Evolutionary conservation across 37 sponge, comb jelly and placozoan species (phyloP).

Genomic region (Crambe crambe): DNA sequence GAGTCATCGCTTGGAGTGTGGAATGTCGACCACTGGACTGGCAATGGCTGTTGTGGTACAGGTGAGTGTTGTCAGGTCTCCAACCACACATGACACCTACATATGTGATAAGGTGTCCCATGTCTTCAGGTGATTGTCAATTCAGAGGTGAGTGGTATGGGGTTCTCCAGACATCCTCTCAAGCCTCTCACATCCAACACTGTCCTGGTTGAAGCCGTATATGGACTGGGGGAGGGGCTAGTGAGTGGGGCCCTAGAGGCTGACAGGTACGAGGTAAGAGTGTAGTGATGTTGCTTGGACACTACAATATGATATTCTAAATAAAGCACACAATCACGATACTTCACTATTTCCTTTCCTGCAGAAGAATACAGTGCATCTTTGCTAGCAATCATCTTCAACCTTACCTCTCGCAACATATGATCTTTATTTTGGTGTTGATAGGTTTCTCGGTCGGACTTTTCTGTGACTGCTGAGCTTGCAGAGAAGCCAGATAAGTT

Average conservation of each 20-base stretch:
- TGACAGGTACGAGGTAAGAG: constrained; percentile 83
- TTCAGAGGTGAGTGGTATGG: constrained; percentile 81
- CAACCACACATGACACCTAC: too few relatives aligned
- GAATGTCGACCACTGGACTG: constrained; percentile 43
- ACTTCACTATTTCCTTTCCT: too few relatives aligned
- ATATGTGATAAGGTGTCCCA: too few relatives aligned
- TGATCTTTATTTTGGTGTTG: too few relatives aligned
- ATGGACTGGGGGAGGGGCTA: constrained; percentile 88
- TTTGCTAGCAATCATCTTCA: not conserved
- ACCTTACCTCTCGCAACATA: too few relatives aligned
- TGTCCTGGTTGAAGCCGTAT: constrained; percentile 82
- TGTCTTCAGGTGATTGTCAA: too few relatives aligned
- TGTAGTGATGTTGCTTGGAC: too few relatives aligned
- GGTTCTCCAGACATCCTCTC: constrained; percentile 87
- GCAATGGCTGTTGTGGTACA: too few relatives aligned
- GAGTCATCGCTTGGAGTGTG: constrained; percentile 72
- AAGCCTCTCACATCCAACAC: constrained; percentile 62
- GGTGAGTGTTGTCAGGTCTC: too few relatives aligned
- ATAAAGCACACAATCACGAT: too few relatives aligned
- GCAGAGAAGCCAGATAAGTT: constrained; percentile 67
- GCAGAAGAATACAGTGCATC: not conserved
- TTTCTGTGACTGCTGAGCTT: constrained; percentile 42
- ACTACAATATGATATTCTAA: too few relatives aligned
- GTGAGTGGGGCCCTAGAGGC: constrained; percentile 84
- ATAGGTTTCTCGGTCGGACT: constrained; percentile 58